Conservation (phyloP, 2,797 vertebrate species). For the Girardinus metallicus region DNA sequence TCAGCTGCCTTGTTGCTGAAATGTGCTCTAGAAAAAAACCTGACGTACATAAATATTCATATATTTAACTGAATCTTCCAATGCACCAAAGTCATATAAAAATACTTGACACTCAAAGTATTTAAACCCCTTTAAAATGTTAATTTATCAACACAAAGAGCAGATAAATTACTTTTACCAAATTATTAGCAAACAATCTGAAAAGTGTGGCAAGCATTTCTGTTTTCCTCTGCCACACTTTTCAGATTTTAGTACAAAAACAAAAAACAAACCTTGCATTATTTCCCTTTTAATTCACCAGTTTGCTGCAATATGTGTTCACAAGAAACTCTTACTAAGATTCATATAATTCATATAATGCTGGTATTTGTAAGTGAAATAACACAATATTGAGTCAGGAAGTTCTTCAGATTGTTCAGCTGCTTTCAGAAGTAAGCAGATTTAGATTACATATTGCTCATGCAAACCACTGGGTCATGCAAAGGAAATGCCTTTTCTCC, state of each 20-base stretch:
- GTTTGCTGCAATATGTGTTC: neutral
- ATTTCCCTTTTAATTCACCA: neutral
- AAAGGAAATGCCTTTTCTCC: slow-evolving; percentile 72
- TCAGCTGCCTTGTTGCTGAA: too few species aligned
- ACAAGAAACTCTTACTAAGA: neutral
- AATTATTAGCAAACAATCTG: neutral
- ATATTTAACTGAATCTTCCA: too few species aligned
- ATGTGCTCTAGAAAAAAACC: too few species aligned
- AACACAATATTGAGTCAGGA: neutral
- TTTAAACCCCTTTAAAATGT: neutral
- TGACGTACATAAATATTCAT: too few species aligned
- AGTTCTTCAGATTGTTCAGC: slow-evolving; percentile 10
- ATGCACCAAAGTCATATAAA: too few species aligned
- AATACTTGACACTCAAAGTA: neutral
- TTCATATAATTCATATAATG: slow-evolving; percentile 9
- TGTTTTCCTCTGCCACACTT: neutral
- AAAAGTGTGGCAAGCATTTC: neutral
- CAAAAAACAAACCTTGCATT: neutral
- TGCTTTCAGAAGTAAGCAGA: slow-evolving; percentile 26
- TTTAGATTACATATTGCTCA: slow-evolving; percentile 49
- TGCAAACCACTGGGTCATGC: slow-evolving; percentile 48
- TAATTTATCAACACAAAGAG: neutral
- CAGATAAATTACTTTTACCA: neutral
- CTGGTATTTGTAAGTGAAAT: slow-evolving; percentile 1
- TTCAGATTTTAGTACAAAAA: too few species aligned